Evolutionary conservation across 2,797 vertebrate species (phyloP).

Genomic region (Naso thynnoides): DNA sequence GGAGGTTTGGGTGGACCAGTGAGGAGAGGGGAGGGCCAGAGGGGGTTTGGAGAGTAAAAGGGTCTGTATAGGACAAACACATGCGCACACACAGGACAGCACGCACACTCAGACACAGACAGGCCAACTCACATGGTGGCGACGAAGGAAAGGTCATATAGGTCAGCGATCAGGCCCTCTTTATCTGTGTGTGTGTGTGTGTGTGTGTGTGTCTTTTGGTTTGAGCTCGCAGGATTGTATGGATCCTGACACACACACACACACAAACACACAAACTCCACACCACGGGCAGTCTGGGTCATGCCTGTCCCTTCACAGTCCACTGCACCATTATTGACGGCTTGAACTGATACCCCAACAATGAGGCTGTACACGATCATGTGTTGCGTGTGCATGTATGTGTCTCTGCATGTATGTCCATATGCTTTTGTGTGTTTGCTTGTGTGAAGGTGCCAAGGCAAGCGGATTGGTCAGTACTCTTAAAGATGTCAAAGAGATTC

Average conservation of each 20-base stretch:
- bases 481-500: slow-evolving; percentile 73
- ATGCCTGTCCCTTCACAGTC: slow-evolving; percentile 85
- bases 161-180: slow-evolving; percentile 76
- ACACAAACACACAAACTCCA: slow-evolving; percentile 18
- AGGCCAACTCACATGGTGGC: slow-evolving; percentile 54
- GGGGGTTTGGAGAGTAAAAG: slow-evolving; percentile 40
- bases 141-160: slow-evolving; percentile 70
- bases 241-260: slow-evolving; percentile 12
- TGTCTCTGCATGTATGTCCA: slow-evolving; percentile 1
- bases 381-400: slow-evolving; percentile 25
- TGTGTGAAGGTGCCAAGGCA: slow-evolving; percentile 16
- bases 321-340: slow-evolving; percentile 84
- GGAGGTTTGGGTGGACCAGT: slow-evolving; percentile 68
- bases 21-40: slow-evolving; percentile 55
- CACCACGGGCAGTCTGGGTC: slow-evolving; percentile 78
- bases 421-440: slow-evolving; percentile 22
- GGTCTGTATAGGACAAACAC: slow-evolving; percentile 40
- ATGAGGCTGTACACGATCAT: slow-evolving; percentile 61
- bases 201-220: slow-evolving; percentile 40
- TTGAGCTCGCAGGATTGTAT: slow-evolving; percentile 48
- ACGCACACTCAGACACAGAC: slow-evolving; percentile 47
- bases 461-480: slow-evolving; percentile 40
- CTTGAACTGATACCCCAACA: slow-evolving; percentile 86
- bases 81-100: slow-evolving; percentile 43
- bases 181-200: slow-evolving; percentile 53